Conservation (phyloP, 2,797 vertebrate genomes). For the Holocentrus rufus region DNA sequence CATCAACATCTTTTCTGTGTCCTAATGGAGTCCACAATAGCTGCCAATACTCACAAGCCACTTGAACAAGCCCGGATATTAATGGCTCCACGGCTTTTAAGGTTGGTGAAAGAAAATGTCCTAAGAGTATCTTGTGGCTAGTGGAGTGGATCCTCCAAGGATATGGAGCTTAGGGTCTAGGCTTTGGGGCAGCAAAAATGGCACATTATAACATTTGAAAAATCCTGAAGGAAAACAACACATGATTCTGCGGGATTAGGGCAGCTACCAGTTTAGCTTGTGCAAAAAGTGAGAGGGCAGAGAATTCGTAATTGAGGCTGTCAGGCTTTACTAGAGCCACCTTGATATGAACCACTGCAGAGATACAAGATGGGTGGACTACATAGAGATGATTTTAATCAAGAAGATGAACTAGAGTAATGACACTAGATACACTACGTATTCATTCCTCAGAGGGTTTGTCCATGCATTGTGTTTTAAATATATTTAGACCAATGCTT, state of each 20-base stretch:
- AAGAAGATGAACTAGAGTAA: constrained; percentile 27
- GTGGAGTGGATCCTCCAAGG: constrained; percentile 49
- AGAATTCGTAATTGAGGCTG: constrained; percentile 64
- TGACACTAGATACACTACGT: constrained; percentile 8
- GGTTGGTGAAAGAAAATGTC: constrained; percentile 64
- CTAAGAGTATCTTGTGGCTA: constrained; percentile 43
- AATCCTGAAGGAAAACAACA: constrained; percentile 65
- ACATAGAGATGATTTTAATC: constrained; percentile 40
- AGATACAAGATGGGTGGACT: constrained; percentile 60
- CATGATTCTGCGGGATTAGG: constrained; percentile 60
- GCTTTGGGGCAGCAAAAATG: constrained; percentile 31
- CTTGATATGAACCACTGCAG: constrained; percentile 56
- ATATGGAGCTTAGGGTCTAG: constrained; percentile 48
- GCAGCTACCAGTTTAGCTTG: constrained; percentile 48
- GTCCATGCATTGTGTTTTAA: background rate
- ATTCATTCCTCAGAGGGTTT: constrained; percentile 9
- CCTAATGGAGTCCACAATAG: constrained; percentile 33
- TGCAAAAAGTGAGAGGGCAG: constrained; percentile 60
- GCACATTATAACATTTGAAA: constrained; percentile 59
- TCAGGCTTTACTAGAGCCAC: constrained; percentile 64
- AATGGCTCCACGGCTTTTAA: constrained; percentile 48
- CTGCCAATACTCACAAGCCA: constrained; percentile 56
- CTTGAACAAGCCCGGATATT: constrained; percentile 45
- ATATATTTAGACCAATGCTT: background rate
- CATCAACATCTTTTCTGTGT: constrained; percentile 41